Percentiles rank a stretch among this genome's conserved stretches.
These are phyloP conservation scores for Gymnosoma rotundatum DNA, from an alignment of 2,888 invertebrate genomes.

Conservation along the genomic window DNA sequence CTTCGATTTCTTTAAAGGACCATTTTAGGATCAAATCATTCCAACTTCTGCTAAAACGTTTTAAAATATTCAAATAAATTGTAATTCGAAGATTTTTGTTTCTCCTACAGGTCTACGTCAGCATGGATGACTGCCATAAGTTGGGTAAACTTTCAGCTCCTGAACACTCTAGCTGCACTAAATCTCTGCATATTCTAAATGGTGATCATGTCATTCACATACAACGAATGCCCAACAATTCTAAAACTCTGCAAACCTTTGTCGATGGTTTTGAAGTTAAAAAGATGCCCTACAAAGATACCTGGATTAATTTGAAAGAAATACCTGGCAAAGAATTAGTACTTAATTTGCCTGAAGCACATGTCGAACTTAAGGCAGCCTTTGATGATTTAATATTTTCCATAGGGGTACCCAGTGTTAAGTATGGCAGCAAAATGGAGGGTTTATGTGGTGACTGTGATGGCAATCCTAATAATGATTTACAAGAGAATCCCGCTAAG, in stretches of 20 bases:
- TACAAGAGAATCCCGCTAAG: conserved; percentile 83
- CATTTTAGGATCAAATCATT: too few relatives aligned
- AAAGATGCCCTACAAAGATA: conserved; percentile 83
- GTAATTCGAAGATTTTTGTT: neutral
- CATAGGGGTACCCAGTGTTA: conserved; percentile 88
- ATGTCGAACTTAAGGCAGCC: conserved; percentile 85
- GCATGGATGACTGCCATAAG: conserved; percentile 87
- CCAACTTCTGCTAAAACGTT: too few relatives aligned
- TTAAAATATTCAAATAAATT: too few relatives aligned
- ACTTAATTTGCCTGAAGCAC: conserved; percentile 86
- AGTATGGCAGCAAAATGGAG: conserved; percentile 88
- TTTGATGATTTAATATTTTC: conserved; percentile 83
- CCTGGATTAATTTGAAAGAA: conserved; percentile 85
- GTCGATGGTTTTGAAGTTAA: conserved; percentile 80
- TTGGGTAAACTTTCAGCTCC: conserved; percentile 75
- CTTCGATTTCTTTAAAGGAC: too few relatives aligned
- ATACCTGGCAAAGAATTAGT: conserved; percentile 85
- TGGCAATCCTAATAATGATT: conserved; percentile 84
- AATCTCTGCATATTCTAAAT: conserved; percentile 87
- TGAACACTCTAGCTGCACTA: conserved; percentile 84
- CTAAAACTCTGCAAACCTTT: conserved; percentile 77
- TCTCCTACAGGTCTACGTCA: conserved; percentile 85
- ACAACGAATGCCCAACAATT: conserved; percentile 80
- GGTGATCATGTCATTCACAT: conserved; percentile 86
- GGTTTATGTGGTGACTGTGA: conserved; percentile 92